Percentiles rank a stretch among this genome's conserved stretches.
Conservation (phyloP, 2,888 invertebrate genomes). For the Caradrina clavipalpis region DNA sequence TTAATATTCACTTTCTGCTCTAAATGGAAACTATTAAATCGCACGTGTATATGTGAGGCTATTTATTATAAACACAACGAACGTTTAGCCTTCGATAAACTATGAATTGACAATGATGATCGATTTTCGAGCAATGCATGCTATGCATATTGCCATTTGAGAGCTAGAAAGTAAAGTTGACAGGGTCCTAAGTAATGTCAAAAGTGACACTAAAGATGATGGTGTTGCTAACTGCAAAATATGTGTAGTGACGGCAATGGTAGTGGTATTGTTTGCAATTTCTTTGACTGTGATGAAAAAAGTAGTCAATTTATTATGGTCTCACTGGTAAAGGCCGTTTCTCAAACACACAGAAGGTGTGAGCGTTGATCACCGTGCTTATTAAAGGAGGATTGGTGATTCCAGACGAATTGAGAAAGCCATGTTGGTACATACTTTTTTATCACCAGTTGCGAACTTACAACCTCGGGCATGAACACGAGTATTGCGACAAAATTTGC, state of each 20-base stretch:
- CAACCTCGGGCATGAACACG: no score
- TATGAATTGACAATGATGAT: slow-evolving; percentile 51
- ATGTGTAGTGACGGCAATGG: neutral
- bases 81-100: slow-evolving; percentile 19
- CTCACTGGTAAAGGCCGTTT: no score
- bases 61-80: slow-evolving; percentile 20
- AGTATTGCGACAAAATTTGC: no score
- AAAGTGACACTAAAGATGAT: neutral
- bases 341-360: no score
- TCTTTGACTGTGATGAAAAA: no score
- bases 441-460: no score
- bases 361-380: no score
- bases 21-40: slow-evolving; percentile 15
- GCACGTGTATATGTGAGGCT: slow-evolving; percentile 11
- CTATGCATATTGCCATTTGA: neutral
- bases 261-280: no score
- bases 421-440: no score
- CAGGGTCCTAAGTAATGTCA: neutral
- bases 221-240: neutral
- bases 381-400: no score
- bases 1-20: slow-evolving; percentile 10
- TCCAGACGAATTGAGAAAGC: no score
- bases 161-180: neutral
- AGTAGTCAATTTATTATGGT: no score
- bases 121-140: slow-evolving; percentile 17